Conservation (phyloP, 1,140 invertebrate species). For the Paracyclopina nana region DNA sequence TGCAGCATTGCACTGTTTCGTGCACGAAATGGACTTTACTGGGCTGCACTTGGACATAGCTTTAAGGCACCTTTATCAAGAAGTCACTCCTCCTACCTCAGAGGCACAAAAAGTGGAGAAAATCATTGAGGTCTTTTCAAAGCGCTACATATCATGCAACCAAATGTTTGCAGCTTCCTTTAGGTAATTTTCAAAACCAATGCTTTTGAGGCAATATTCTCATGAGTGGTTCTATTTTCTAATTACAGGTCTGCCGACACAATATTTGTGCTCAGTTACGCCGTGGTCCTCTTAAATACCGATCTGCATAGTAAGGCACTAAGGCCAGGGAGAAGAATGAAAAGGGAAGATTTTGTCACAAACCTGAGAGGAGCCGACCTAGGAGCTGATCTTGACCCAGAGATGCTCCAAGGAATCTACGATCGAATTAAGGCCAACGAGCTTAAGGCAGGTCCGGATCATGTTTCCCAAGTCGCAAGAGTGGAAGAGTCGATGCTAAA, state of each 20-base stretch:
- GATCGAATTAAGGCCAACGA: conserved; percentile 86
- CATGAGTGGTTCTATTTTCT: too few relatives aligned
- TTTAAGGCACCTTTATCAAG: conserved; percentile 73
- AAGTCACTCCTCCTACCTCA: conserved; percentile 90
- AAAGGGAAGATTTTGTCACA: conserved; percentile 85
- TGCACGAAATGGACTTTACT: conserved; percentile 76
- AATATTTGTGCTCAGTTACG: conserved; percentile 91
- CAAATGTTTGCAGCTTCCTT: conserved; percentile 47
- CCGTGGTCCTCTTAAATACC: conserved; percentile 97
- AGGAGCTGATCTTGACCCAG: conserved; percentile 74
- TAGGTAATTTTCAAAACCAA: too few relatives aligned
- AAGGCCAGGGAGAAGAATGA: conserved; percentile 82
- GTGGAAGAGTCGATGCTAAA: conserved; percentile 92
- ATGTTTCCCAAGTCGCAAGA: conserved; percentile 71
- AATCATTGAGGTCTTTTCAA: conserved; percentile 55
- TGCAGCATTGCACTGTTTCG: conserved; percentile 66
- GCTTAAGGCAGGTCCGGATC: conserved; percentile 88
- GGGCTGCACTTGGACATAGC: conserved; percentile 92
- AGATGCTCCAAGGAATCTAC: conserved; percentile 84
- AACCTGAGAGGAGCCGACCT: conserved; percentile 79
- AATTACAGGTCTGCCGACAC: conserved; percentile 46
- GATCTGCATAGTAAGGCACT: conserved; percentile 91
- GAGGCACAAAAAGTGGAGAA: conserved; percentile 98
- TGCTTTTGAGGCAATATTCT: too few relatives aligned
- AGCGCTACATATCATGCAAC: conserved; percentile 84